These are phyloP conservation scores for Brachyistius frenatus DNA, from an alignment of 2,113 vertebrate genomes.

Conservation along the genomic window DNA sequence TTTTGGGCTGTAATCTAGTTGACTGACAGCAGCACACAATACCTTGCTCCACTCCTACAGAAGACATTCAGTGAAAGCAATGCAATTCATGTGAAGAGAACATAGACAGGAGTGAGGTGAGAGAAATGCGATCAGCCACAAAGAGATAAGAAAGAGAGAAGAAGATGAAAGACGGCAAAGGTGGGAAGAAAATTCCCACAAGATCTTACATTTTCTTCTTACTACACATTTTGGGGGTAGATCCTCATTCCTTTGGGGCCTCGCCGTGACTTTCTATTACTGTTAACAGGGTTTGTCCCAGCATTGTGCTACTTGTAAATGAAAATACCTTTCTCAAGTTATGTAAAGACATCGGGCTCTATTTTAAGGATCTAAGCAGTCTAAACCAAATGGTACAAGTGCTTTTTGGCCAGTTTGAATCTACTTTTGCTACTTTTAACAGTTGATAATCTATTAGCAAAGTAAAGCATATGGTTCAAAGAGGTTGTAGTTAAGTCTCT, in stretches of 20 bases:
- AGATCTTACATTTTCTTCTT: constrained; percentile 62
- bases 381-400: too few species aligned
- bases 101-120: constrained; percentile 53
- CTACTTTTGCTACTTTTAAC: too few species aligned
- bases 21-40: constrained; percentile 80
- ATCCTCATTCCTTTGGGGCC: constrained; percentile 43
- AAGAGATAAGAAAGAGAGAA: constrained; percentile 63
- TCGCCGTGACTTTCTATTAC: constrained; percentile 34
- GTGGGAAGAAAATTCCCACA: constrained; percentile 30
- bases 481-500: too few species aligned
- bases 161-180: constrained; percentile 69
- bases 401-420: too few species aligned
- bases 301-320: constrained; percentile 32
- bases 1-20: constrained; percentile 75
- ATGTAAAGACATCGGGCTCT: constrained; percentile 9
- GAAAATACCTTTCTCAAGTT: constrained; percentile 18
- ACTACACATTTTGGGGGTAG: constrained; percentile 34
- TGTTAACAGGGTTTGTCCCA: constrained; percentile 5
- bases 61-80: constrained; percentile 70
- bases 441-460: too few species aligned
- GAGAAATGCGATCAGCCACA: constrained; percentile 66
- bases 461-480: too few species aligned
- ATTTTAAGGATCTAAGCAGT: too few species aligned
- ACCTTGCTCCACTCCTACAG: constrained; percentile 63
- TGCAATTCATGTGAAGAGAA: constrained; percentile 68